Percentiles rank a stretch among this genome's conserved stretches.
Evolutionary conservation across 37 sponge, comb jelly and placozoan species (phyloP).

Genomic region (Agelas oroides): DNA sequence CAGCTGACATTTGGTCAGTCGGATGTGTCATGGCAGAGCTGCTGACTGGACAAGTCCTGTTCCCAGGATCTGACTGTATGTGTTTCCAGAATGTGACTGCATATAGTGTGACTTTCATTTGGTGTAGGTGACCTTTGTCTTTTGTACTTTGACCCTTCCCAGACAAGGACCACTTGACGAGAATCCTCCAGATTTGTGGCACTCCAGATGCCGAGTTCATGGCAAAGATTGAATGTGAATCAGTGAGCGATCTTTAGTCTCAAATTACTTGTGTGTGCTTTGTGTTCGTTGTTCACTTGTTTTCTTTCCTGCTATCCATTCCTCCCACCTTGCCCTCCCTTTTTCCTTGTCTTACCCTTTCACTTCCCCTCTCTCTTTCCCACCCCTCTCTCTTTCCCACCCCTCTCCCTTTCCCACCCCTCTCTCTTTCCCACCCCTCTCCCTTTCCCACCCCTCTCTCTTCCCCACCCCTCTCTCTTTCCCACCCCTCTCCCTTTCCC

Average conservation of each 20-base stretch:
- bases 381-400: no score
- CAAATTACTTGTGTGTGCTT: background rate
- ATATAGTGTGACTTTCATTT: background rate
- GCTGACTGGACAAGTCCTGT: conserved; percentile 57
- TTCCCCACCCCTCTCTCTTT: no score
- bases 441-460: no score
- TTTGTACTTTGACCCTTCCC: background rate
- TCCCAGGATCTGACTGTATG: conserved; percentile 61
- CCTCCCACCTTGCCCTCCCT: no score
- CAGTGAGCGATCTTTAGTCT: conserved; percentile 22
- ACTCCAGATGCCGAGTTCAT: conserved; percentile 88
- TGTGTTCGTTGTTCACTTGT: background rate
- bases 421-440: no score
- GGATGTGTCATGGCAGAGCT: conserved; percentile 70
- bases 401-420: no score
- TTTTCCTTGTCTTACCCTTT: no score
- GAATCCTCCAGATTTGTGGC: conserved; percentile 91
- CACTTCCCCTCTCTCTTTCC: no score
- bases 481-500: no score
- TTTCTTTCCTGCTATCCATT: no score
- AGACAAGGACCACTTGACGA: conserved; percentile 91
- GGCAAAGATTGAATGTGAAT: conserved; percentile 56
- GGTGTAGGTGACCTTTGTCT: no score
- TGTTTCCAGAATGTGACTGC: conserved; percentile 54
- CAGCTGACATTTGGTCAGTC: conserved; percentile 69